phyloP scores from a whole-genome alignment of 2,888 invertebrate genomes.

The Eristalis arbustorum region DNA sequence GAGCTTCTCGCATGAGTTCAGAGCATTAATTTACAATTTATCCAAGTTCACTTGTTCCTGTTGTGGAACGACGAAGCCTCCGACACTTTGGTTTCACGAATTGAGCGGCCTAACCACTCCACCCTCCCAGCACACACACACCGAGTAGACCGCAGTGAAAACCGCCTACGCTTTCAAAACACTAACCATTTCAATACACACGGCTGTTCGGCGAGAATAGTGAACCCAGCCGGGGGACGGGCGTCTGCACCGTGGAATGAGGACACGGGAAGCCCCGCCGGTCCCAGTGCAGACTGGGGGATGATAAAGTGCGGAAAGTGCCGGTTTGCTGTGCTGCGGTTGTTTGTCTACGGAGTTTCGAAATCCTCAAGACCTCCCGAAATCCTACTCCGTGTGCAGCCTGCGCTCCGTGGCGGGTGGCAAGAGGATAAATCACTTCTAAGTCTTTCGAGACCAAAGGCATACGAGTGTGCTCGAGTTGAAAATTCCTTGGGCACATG shows the following conservation, averaged over 20 bases:
- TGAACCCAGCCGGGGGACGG: neutral
- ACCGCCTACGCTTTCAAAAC: slow-evolving; percentile 16
- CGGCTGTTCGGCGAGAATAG: slow-evolving; percentile 7
- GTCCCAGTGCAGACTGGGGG: neutral
- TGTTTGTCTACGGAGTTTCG: slow-evolving; percentile 20
- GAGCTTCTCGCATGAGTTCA: slow-evolving; percentile 60
- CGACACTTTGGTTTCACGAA: slow-evolving; percentile 42
- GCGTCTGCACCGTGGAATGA: slow-evolving; percentile 4
- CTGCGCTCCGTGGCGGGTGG: neutral
- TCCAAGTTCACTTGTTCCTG: slow-evolving; percentile 37
- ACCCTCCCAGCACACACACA: neutral
- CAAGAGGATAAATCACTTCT: slow-evolving; percentile 18
- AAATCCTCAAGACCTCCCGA: slow-evolving; percentile 29
- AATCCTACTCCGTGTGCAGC: neutral
- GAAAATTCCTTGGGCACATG: slow-evolving; percentile 4
- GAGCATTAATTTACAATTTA: slow-evolving; percentile 58
- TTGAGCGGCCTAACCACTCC: neutral
- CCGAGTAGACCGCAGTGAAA: neutral
- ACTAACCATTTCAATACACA: slow-evolving; percentile 22
- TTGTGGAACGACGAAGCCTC: slow-evolving; percentile 29
- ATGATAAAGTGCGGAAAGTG: slow-evolving; percentile 33
- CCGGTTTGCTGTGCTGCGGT: slow-evolving; percentile 15
- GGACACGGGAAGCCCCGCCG: neutral
- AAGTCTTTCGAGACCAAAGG: slow-evolving; percentile 9
- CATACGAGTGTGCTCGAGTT: slow-evolving; percentile 1